Evolutionary conservation across 2,113 vertebrate species (phyloP), one percentile per base, ranked within the genome.

Genomic region (Poeciliopsis prolifica): DNA sequence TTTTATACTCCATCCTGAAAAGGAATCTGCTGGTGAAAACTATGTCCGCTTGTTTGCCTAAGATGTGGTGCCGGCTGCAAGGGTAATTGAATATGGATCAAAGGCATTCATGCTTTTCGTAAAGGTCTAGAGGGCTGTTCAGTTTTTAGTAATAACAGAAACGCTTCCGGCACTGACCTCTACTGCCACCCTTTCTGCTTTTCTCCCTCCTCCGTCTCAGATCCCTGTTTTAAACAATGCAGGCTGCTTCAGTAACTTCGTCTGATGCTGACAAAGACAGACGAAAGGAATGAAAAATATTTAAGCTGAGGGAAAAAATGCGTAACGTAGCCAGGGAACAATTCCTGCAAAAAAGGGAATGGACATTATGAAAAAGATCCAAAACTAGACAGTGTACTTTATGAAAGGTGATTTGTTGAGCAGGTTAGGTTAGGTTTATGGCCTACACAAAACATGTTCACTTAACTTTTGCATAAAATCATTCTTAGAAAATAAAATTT

Each of bases 81-180:
- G 51, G 69, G 72, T 90, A 87, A 89, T 78, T 90, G 79, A 88
- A 89, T 90, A 87, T 75, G 86, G 90, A 90, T 93, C 88, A 92
- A 90, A 93, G 87, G 77, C 79, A 79, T 88, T 89, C 68, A 58
- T 33, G 69, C 80, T 67, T 87, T 87, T 81, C 75, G 60, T 65
- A 86, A 82, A 74, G 85, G 84, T 91, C 82, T 68, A 80, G 72
- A 77, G 86, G 84, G 72, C 81, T n/a, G 80, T 83, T 86, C 60
- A 63, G 81, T 90, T 92, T 91, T 91, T 84, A 91, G 85, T 91
- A 91, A 93, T 90, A 93, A 89, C 86, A 91, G 83, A 89, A 89
- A 88, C 24, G 64, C 84, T 89, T 90, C 87, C 84, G 48, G 86
- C 66, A 19, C 75, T 90, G 84, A 91, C 86, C 87, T 80, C 76